These are phyloP conservation scores for Sphenodon punctatus DNA, from an alignment of 2,797 vertebrate species.

Conservation along the genomic window DNA sequence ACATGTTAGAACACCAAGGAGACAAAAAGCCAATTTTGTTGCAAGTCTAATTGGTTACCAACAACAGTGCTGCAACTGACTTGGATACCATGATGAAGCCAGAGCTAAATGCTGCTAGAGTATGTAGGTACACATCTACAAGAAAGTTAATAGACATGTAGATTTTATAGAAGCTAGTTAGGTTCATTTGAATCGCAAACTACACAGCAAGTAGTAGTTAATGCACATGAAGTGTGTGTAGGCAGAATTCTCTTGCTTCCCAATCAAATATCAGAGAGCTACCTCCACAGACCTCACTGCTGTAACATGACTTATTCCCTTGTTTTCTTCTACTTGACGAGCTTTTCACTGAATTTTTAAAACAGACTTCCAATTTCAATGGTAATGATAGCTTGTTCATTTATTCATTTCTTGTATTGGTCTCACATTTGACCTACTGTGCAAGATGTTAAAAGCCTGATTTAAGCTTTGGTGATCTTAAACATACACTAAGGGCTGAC, in stretches of 20 bases:
- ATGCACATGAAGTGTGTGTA: neutral
- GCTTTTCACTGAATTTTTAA: constrained; percentile 28
- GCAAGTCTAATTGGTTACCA: constrained; percentile 9
- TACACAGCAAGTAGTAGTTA: constrained; percentile 32
- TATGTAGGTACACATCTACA: neutral
- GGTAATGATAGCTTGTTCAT: no score
- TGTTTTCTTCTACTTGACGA: constrained; percentile 2
- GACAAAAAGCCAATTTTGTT: neutral
- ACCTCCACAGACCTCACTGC: constrained; percentile 6
- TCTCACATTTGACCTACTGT: no score
- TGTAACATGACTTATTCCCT: neutral
- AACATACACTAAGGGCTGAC: no score
- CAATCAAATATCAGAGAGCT: neutral
- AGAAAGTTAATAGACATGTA: neutral
- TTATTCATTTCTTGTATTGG: no score
- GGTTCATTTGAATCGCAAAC: neutral
- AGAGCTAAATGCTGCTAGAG: neutral
- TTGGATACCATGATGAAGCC: neutral
- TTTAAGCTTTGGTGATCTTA: no score
- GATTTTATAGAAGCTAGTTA: neutral
- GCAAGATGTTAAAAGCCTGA: no score
- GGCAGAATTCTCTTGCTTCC: constrained; percentile 1
- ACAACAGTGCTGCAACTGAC: constrained; percentile 2
- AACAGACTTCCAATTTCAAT: neutral
- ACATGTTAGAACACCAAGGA: neutral